Conservation (phyloP, 2,888 invertebrate species). For the Ischnus inquisitorius region DNA sequence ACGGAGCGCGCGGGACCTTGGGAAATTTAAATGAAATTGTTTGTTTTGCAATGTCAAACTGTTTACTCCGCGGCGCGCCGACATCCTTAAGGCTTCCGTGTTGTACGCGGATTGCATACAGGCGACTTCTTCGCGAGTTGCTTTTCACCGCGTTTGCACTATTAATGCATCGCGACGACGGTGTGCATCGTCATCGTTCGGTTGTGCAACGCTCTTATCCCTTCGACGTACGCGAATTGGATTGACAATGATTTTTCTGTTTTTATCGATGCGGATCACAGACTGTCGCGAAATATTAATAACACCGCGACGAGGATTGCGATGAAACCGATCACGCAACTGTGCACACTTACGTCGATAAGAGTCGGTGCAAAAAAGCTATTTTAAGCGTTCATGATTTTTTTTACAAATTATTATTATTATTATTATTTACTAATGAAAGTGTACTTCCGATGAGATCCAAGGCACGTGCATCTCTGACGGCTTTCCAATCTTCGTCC, state of each 20-base stretch:
- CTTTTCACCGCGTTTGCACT: conserved; percentile 17
- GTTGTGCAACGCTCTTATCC: conserved; percentile 1
- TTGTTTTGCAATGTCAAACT: not conserved
- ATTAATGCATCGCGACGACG: not conserved
- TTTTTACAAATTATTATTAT: too few species aligned
- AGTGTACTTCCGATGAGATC: too few species aligned
- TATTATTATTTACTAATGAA: too few species aligned
- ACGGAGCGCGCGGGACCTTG: not conserved
- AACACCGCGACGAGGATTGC: not conserved
- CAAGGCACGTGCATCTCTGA: not conserved
- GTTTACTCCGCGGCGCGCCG: not conserved
- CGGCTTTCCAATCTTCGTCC: not conserved
- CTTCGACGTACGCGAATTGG: not conserved
- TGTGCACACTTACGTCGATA: too few species aligned
- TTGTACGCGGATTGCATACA: not conserved
- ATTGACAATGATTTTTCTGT: not conserved
- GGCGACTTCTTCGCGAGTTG: not conserved
- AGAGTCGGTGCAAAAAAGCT: too few species aligned
- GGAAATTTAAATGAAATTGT: not conserved
- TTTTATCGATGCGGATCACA: not conserved
- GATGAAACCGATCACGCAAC: not conserved
- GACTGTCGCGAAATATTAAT: not conserved
- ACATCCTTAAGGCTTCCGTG: not conserved
- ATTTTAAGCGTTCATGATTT: too few species aligned
- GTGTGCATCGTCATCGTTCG: not conserved